Evolutionary conservation across 2,888 invertebrate species (phyloP), one percentile per base, ranked within the genome.

Genomic region (Leptinotarsa haldemani): DNA sequence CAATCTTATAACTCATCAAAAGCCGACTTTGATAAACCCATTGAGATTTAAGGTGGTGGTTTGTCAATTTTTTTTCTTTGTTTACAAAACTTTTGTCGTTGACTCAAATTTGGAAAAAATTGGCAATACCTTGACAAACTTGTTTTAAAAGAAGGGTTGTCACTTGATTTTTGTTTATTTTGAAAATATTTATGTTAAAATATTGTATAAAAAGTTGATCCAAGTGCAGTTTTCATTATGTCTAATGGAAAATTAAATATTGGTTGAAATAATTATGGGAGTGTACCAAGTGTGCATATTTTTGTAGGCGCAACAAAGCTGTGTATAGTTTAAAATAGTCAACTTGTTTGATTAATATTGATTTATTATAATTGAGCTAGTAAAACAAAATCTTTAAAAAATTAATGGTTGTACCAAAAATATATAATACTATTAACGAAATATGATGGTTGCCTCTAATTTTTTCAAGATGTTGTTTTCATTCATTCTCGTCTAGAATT

Each of bases 251-350:
- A 69, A 74, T 69, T 73, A 66, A 71, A 71, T 76, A 66, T 72
- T 64, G 71, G 46, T 67, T 72, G 69, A 79, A 79, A 79, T 75
- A 71, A 70, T 40, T 50, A 65, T 71, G 74, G 74, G 69, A 75
- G 68, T 65, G 68, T 78, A 73, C 73, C 75, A 74, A 76, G 81
- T 81, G 80, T 80, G 82, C 82, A 82, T 82, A 83, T 82, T 81
- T 81, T 80, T 79, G 80, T 81, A 81, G 81, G 74, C 78, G 76
- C 74, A 74, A 76, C 73, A 73, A 76, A 71, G 53, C 68, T 56
- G 75, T 74, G 77, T 71, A 65, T 73, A 74, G 74, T 74, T 75
- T 70, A 77, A 65, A 73, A 61, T 69, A 67, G 67, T 66, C 69
- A 69, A 71, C 65, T 74, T 58, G 66, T 73, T 74, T 69, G 52